A percentile compares a stretch with the other conserved stretches of the same genome.
phyloP scores from a whole-genome alignment of 2,797 vertebrate genomes.

The Moxostoma hubbsi region DNA sequence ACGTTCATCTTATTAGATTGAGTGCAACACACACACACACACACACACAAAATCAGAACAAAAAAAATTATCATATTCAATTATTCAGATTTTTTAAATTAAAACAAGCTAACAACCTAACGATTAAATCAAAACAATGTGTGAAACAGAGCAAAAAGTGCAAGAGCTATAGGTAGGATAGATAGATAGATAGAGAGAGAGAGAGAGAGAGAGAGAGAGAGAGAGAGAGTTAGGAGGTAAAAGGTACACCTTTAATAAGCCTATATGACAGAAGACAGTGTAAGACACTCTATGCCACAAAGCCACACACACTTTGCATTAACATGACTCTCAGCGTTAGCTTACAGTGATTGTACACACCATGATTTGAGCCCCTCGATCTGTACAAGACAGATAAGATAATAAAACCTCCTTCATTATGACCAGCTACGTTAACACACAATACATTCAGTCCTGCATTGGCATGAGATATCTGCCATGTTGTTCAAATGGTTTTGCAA shows the following conservation, averaged over 20 bases:
- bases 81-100: slow-evolving; percentile 58
- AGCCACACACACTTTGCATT: slow-evolving; percentile 48
- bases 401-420: slow-evolving; percentile 39
- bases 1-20: slow-evolving; percentile 83
- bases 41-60: slow-evolving; percentile 56
- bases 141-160: slow-evolving; percentile 23
- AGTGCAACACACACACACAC: slow-evolving; percentile 78
- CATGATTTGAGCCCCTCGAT: slow-evolving; percentile 31
- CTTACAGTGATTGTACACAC: slow-evolving; percentile 20
- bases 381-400: slow-evolving; percentile 39
- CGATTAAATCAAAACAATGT: slow-evolving; percentile 41
- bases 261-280: slow-evolving; percentile 28
- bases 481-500: slow-evolving; percentile 24
- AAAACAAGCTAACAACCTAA: slow-evolving; percentile 63
- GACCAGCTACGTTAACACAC: slow-evolving; percentile 7
- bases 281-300: slow-evolving; percentile 37
- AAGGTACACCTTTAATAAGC: slow-evolving; percentile 35
- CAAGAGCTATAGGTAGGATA: neutral
- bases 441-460: slow-evolving; percentile 49
- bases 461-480: slow-evolving; percentile 28
- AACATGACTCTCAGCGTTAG: slow-evolving; percentile 43
- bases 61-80: slow-evolving; percentile 56
- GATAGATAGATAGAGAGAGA: slow-evolving; percentile 18
- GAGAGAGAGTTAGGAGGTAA: neutral
- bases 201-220: neutral